Evolutionary conservation across 2,113 vertebrate species (phyloP).

Genomic region (Pluvialis apricaria): DNA sequence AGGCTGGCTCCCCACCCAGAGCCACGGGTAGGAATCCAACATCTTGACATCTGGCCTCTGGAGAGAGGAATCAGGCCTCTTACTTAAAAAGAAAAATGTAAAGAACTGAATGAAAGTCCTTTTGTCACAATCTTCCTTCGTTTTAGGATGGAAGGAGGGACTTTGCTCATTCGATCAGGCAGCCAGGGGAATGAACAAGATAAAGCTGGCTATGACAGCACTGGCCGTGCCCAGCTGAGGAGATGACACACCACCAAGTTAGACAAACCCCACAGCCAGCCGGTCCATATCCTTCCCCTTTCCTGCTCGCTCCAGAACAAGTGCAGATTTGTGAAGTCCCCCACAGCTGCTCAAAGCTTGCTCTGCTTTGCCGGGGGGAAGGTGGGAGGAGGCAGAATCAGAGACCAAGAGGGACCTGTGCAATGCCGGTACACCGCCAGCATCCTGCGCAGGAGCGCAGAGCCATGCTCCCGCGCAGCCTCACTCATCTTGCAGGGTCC

Average conservation of each 20-base stretch:
- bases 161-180: background rate
- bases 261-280: background rate
- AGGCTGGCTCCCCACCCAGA: background rate
- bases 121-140: background rate
- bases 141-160: background rate
- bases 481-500: background rate
- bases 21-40: background rate
- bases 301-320: background rate
- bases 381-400: background rate
- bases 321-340: background rate
- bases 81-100: background rate
- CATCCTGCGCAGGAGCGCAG: background rate
- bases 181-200: background rate
- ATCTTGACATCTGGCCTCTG: background rate
- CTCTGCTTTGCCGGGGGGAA: background rate
- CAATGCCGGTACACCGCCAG: rapidly evolving
- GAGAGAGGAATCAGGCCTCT: background rate
- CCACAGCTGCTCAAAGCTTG: background rate
- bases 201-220: background rate
- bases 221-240: rapidly evolving
- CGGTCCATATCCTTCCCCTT: background rate
- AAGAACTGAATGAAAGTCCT: background rate
- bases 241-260: background rate
- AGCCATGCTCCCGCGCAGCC: background rate
- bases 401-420: background rate